Percentiles rank a stretch among this genome's conserved stretches.
These are phyloP conservation scores for Urechis unicinctus DNA, from an alignment of 2,888 invertebrate genomes.

Conservation along the genomic window DNA sequence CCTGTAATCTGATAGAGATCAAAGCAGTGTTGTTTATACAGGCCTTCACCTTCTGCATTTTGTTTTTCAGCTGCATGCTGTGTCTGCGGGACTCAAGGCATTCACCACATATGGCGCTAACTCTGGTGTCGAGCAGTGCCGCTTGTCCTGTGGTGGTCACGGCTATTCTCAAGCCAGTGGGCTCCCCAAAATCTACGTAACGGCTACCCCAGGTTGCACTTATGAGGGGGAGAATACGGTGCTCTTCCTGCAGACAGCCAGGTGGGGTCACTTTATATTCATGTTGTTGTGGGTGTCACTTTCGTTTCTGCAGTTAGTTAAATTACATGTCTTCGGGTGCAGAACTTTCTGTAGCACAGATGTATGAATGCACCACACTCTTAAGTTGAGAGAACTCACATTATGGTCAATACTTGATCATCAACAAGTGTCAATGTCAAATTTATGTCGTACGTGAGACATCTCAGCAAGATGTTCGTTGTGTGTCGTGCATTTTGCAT, in stretches of 20 bases:
- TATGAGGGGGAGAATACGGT: constrained; percentile 98
- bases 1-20: too few relatives aligned
- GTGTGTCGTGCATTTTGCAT: too few relatives aligned
- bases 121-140: constrained; percentile 72
- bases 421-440: not conserved
- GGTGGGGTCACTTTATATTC: constrained; percentile 30
- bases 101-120: constrained; percentile 72
- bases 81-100: constrained; percentile 87
- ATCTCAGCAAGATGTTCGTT: too few relatives aligned
- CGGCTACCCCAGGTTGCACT: constrained; percentile 81
- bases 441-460: not conserved
- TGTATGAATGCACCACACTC: not conserved
- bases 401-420: not conserved
- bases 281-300: not conserved
- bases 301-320: too few relatives aligned
- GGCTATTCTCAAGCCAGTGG: constrained; percentile 70
- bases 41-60: too few relatives aligned
- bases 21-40: too few relatives aligned
- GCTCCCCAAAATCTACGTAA: constrained; percentile 78
- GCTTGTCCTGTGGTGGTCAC: constrained; percentile 90
- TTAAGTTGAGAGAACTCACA: not conserved
- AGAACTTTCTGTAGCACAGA: too few relatives aligned
- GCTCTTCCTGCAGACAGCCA: constrained; percentile 79
- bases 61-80: constrained; percentile 69
- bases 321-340: too few relatives aligned